Evolutionary conservation across 2,113 vertebrate genomes (phyloP).

Genomic region (Chiloscyllium plagiosum): DNA sequence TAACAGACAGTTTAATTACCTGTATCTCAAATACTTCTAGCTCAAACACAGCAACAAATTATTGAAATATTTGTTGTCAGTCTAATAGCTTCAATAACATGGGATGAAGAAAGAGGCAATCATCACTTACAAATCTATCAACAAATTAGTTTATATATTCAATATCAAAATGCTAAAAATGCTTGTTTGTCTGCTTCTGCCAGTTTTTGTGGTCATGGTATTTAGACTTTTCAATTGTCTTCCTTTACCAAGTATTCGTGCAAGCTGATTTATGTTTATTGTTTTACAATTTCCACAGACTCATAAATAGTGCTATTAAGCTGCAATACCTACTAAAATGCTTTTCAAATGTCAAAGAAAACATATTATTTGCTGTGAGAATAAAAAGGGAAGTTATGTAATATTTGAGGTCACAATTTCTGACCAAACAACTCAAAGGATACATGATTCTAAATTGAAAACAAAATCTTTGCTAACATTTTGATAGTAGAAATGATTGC

Average conservation of each 20-base stretch:
- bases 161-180: conserved; percentile 22
- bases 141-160: not conserved
- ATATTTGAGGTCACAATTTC: not conserved
- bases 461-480: not conserved
- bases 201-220: not conserved
- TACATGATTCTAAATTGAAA: not conserved
- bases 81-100: not conserved
- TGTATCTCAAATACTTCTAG: conserved; percentile 65
- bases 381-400: not conserved
- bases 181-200: not conserved
- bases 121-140: not conserved
- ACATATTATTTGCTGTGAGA: conserved; percentile 50
- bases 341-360: conserved; percentile 37
- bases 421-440: not conserved
- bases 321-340: not conserved
- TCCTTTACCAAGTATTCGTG: not conserved
- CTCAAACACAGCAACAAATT: conserved; percentile 64
- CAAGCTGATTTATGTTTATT: not conserved
- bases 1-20: conserved; percentile 84
- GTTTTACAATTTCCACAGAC: not conserved
- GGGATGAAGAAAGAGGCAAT: not conserved
- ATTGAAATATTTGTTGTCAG: conserved; percentile 64
- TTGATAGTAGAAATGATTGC: not conserved
- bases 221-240: not conserved
- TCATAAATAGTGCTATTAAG: not conserved